phyloP scores from a whole-genome alignment of 2,797 vertebrate genomes.

The Meda fulgida region DNA sequence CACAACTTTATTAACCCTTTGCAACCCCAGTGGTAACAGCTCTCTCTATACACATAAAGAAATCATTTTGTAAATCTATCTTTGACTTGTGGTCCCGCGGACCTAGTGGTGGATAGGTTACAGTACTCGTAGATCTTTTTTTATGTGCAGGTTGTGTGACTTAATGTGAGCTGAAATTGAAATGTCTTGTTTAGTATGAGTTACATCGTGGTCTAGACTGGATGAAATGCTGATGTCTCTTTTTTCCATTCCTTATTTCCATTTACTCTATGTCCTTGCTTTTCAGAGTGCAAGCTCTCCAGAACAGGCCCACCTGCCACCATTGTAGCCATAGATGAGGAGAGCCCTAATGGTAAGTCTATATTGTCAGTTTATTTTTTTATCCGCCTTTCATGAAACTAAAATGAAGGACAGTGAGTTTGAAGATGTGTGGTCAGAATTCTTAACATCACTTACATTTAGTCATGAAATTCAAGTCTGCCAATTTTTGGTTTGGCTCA shows the following conservation, averaged over 20 bases:
- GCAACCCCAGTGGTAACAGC: slow-evolving; percentile 16
- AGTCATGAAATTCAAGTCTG: neutral
- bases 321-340: slow-evolving; percentile 97
- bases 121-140: slow-evolving; percentile 31
- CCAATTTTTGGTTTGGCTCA: slow-evolving; percentile 2
- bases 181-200: slow-evolving; percentile 55
- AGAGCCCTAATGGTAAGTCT: slow-evolving; percentile 93
- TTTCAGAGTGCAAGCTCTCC: slow-evolving; percentile 94
- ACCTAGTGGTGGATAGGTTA: neutral
- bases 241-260: neutral
- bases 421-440: neutral
- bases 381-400: neutral
- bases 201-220: slow-evolving; percentile 57
- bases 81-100: neutral
- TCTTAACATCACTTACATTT: neutral
- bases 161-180: slow-evolving; percentile 51
- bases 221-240: slow-evolving; percentile 49
- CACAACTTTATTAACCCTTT: slow-evolving; percentile 43
- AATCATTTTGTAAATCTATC: slow-evolving; percentile 36
- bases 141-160: slow-evolving; percentile 37
- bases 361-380: slow-evolving; percentile 17
- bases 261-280: slow-evolving; percentile 15
- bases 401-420: neutral
- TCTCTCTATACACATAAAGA: slow-evolving; percentile 35
- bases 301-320: slow-evolving; percentile 95